These are phyloP conservation scores for Cordilura impudica DNA, from an alignment of 2,888 invertebrate genomes.

Conservation along the genomic window DNA sequence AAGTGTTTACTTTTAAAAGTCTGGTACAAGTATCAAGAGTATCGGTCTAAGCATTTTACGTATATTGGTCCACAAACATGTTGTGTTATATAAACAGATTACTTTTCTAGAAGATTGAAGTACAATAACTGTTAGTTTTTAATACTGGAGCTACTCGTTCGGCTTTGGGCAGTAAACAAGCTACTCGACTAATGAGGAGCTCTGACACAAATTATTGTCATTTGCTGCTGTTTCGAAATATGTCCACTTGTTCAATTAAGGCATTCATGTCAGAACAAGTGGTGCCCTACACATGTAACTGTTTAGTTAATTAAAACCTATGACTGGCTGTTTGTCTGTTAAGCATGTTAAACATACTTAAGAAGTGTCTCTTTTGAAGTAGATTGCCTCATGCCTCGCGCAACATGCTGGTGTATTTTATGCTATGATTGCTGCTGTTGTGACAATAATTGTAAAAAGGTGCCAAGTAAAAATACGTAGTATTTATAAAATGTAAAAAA, in stretches of 20 bases:
- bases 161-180: too few relatives aligned
- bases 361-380: slow-evolving; percentile 18
- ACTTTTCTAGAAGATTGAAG: too few relatives aligned
- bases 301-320: slow-evolving; percentile 59
- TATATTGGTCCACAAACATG: too few relatives aligned
- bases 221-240: neutral
- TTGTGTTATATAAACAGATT: too few relatives aligned
- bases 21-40: too few relatives aligned
- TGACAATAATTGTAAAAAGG: slow-evolving; percentile 58
- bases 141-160: too few relatives aligned
- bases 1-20: too few relatives aligned
- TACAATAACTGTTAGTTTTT: too few relatives aligned
- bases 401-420: slow-evolving; percentile 9
- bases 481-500: slow-evolving; percentile 24
- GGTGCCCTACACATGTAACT: slow-evolving; percentile 14
- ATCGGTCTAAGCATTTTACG: too few relatives aligned
- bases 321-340: slow-evolving; percentile 7
- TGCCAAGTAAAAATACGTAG: slow-evolving; percentile 55
- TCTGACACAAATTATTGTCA: too few relatives aligned
- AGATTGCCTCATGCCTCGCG: slow-evolving; percentile 26
- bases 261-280: neutral
- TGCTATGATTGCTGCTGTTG: slow-evolving; percentile 47
- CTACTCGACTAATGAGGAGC: too few relatives aligned
- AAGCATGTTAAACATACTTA: slow-evolving; percentile 45
- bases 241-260: slow-evolving; percentile 22